Evolutionary conservation across 2,797 vertebrate genomes (phyloP), one percentile per base, ranked within the genome.

Genomic region (Salmo trutta): DNA sequence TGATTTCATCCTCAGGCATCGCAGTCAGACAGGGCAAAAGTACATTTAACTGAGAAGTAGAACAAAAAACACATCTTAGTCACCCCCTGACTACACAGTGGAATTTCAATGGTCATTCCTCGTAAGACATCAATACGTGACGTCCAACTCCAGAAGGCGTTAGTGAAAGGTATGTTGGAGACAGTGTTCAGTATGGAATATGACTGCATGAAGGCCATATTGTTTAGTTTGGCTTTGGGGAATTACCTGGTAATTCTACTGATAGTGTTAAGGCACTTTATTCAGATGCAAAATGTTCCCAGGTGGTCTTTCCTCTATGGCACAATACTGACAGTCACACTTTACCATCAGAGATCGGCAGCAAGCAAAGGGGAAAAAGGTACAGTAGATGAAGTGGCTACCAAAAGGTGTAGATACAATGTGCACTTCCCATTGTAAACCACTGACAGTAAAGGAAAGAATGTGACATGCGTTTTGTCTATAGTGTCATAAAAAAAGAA

Each of bases 1-100:
- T 77, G 88, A 91, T 81, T 87, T 73, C 78, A n/a, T 88, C 91
- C 89, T 91, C 85, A 77, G 85, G 90, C 89, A 83, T 82, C 86
- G 94, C 92, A 92, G 91, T 90, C 93, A 82, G 92, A 91, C 84
- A 84, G 93, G 94, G 91, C 74, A 90, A 85, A 86, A 72, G 87
- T 84, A 81, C 67, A 80, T 91, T 80, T 84, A 90, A 93, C 88
- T 91, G 87, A 81, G 75, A 82, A 76, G 77, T 77, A 88, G 75
- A 87, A 77, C 24, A 76, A 78, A 65, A 31, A 29, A 84, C 75
- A 84, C 69, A n/a, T 79, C 68, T 74, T 62, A 68, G 71, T 54
- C n/a, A 16, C 47, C 5, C n/a, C n/a, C 6, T 17, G 47, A 24
- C 31, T 73, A 83, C 77, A 78, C 51, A 88, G 82, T 89, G 83